Base-by-base conservation (phyloP, 2,888 invertebrate genomes). In the Diaprepes abbreviatus region DNA sequence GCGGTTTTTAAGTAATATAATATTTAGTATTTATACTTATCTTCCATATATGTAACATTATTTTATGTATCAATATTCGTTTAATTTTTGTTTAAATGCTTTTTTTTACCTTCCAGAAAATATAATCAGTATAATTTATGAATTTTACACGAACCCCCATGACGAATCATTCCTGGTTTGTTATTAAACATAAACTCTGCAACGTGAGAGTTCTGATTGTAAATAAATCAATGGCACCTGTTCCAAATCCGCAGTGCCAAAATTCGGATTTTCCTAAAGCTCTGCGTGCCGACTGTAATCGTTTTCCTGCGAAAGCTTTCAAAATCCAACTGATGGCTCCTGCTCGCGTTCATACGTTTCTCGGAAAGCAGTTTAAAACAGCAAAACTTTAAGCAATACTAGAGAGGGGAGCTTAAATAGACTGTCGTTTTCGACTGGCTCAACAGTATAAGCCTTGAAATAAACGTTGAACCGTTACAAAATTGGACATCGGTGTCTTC, bases 381-480 rank as follows among this genome's bases (percentile, higher is more conserved):
- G 73, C 74, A 73, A 75, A 76, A 75, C 66, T 75, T 74, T 71
- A 67, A 71, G 70, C 71, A 66, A 64, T 63, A 14, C 19, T 14
- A 73, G 74, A 76, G 77, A 75, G 76, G 78, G 77, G 78, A 74
- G 69, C 74, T 68, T 77, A 78, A 75, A 78, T 75, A 76, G 73
- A 67, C 69, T 60, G 70, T 67, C 72, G 72, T 64, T 68, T 72
- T 66, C 10, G 64, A 72, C 73, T 74, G 71, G 54, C 57, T 59
- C 71, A 73, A 74, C 74, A 75, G 76, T 74, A 66, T 64, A 71
- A 54, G 65, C 63, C 48, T 35, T 64, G 66, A 70, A 70, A 64
- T 54, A 58, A 62, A 71, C 58, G 60, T 57, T 58, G 57, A 40
- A 43, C 52, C 59, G 62, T 59, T 67, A 69, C 31, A 28, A 28